Evolutionary conservation across 2,113 vertebrate genomes (phyloP).

Genomic region (Aythya baeri): DNA sequence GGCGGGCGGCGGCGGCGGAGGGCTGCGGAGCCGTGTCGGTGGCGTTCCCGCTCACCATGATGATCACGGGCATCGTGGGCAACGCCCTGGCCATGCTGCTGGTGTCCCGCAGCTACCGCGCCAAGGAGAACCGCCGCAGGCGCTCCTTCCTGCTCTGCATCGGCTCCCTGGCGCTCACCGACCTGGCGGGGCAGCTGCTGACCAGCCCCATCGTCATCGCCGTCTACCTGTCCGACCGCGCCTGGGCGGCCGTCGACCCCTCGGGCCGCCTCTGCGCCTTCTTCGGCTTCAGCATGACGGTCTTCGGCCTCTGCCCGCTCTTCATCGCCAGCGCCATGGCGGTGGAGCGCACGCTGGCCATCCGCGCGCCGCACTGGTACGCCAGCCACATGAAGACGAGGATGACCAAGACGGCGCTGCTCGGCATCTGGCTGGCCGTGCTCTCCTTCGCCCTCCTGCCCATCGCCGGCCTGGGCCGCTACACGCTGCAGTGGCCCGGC

Average conservation of each 20-base stretch:
- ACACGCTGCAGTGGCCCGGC: constrained; percentile 92
- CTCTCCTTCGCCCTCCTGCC: constrained; percentile 89
- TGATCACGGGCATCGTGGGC: constrained; percentile 91
- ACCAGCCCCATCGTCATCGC: constrained; percentile 94
- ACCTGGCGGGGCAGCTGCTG: constrained; percentile 91
- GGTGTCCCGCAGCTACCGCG: constrained; percentile 86
- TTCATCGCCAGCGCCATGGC: constrained; percentile 95
- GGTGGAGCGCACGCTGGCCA: constrained; percentile 88
- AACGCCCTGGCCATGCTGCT: constrained; percentile 91
- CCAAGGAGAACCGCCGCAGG: constrained; percentile 86
- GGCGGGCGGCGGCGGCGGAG: background rate
- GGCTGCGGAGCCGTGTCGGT: constrained; percentile 84
- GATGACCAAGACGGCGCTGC: constrained; percentile 81
- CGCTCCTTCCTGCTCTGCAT: constrained; percentile 94
- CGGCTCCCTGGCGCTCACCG: constrained; percentile 90
- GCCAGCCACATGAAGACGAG: constrained; percentile 88
- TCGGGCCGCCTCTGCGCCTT: constrained; percentile 87
- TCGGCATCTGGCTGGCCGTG: constrained; percentile 81
- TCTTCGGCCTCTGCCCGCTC: constrained; percentile 92
- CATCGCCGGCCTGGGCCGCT: constrained; percentile 84
- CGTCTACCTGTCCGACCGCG: constrained; percentile 83
- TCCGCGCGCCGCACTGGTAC: constrained; percentile 93
- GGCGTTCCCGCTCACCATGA: constrained; percentile 90
- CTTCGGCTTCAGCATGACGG: constrained; percentile 94
- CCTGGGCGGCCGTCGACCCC: constrained; percentile 85